phyloP scores from a whole-genome alignment of 2,888 invertebrate genomes.

The Timandra comae region DNA sequence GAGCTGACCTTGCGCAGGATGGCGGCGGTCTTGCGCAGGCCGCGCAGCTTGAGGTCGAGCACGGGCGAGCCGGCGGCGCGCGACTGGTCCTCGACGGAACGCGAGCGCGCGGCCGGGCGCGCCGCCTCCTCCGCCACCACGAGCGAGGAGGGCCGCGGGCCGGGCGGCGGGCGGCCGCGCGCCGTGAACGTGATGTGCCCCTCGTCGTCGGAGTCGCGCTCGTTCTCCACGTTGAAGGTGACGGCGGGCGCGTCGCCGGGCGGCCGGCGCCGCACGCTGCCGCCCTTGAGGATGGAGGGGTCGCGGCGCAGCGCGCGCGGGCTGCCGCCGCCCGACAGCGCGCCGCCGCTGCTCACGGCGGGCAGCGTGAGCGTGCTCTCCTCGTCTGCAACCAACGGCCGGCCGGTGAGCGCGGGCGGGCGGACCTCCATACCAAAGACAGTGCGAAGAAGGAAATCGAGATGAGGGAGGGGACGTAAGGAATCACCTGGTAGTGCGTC shows the following conservation, averaged over 20 bases:
- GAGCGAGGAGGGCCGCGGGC: conserved; percentile 52
- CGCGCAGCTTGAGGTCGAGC: conserved; percentile 49
- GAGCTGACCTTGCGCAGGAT: conserved; percentile 58
- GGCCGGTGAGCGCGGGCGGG: conserved; percentile 15
- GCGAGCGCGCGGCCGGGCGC: conserved; percentile 44
- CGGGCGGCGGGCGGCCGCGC: conserved; percentile 41
- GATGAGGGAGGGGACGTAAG: conserved; percentile 12
- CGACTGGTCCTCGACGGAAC: conserved; percentile 63
- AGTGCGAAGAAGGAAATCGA: conserved; percentile 1
- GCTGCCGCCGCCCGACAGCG: conserved; percentile 19
- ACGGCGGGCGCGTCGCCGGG: conserved; percentile 52
- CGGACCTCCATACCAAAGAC: neutral
- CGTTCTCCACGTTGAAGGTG: conserved; percentile 70
- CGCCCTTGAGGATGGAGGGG: conserved; percentile 49
- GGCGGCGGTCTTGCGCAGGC: conserved; percentile 52
- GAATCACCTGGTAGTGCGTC: conserved; percentile 17
- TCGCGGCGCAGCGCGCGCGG: conserved; percentile 47
- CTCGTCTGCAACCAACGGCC: conserved; percentile 55
- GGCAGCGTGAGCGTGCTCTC: conserved; percentile 44
- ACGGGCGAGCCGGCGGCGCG: conserved; percentile 39
- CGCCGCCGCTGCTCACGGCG: conserved; percentile 28
- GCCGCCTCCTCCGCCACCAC: conserved; percentile 36
- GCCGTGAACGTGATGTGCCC: conserved; percentile 67
- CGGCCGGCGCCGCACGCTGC: conserved; percentile 44
- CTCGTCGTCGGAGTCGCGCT: conserved; percentile 57